Percentiles rank a stretch among this genome's conserved stretches.
phyloP scores from a whole-genome alignment of 2,888 invertebrate genomes.

The Pteria penguin region DNA sequence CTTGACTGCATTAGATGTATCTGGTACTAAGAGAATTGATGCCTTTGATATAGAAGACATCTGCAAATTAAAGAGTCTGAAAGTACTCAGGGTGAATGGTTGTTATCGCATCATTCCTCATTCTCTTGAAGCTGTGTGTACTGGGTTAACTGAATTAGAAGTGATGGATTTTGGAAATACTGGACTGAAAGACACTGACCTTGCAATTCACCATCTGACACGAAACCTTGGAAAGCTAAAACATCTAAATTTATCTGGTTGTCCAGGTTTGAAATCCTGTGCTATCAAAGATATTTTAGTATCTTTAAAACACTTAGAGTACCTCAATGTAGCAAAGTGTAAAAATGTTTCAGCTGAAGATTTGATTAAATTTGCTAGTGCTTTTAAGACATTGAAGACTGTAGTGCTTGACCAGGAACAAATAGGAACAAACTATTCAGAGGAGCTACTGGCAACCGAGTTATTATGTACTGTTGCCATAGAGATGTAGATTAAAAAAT shows the following conservation, averaged over 20 bases:
- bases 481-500: too few relatives aligned
- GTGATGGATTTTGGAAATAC: conserved; percentile 53
- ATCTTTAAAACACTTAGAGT: conserved; percentile 52
- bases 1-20: conserved; percentile 56
- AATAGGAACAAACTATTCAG: too few relatives aligned
- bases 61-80: conserved; percentile 47
- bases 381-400: too few relatives aligned
- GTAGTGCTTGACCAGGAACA: too few relatives aligned
- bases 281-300: conserved; percentile 50
- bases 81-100: conserved; percentile 56
- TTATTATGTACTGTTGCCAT: too few relatives aligned
- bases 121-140: neutral
- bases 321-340: conserved; percentile 55
- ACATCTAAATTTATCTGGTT: conserved; percentile 52
- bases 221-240: conserved; percentile 52
- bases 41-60: conserved; percentile 59
- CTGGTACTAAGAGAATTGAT: conserved; percentile 56
- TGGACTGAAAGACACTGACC: conserved; percentile 48
- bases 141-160: conserved; percentile 42
- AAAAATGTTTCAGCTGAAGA: neutral
- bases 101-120: conserved; percentile 56
- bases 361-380: neutral
- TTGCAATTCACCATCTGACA: conserved; percentile 64
- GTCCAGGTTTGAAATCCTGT: conserved; percentile 50
- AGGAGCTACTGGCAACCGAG: too few relatives aligned